Conservation (phyloP, 2,113 vertebrate species). For the Pampusana beccarii region DNA sequence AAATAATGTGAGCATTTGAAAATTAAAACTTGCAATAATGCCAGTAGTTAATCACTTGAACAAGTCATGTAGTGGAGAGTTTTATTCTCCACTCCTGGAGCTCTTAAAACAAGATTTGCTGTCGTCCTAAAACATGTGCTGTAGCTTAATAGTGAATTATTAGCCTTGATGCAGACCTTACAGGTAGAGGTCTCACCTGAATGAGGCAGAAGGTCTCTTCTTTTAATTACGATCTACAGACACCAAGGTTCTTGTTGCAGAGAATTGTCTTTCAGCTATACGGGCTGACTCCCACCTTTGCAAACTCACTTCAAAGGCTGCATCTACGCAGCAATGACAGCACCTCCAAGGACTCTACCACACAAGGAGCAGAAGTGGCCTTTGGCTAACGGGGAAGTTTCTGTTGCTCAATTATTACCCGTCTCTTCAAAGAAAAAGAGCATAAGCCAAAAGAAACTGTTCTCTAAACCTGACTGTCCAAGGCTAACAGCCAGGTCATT, state of each 20-base stretch:
- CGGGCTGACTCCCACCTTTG: neutral
- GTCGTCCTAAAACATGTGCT: neutral
- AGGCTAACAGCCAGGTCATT: neutral
- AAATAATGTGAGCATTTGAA: slow-evolving; percentile 9
- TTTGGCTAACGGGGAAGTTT: neutral
- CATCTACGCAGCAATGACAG: neutral
- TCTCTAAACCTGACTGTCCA: neutral
- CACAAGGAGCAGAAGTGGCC: neutral
- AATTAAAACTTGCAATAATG: slow-evolving; percentile 2
- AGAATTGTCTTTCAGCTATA: neutral
- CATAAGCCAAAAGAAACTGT: neutral
- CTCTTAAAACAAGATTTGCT: slow-evolving; percentile 24
- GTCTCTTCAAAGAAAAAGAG: neutral
- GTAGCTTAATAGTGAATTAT: slow-evolving; percentile 24
- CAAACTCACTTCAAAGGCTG: neutral
- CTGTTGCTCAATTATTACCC: neutral
- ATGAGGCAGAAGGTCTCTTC: slow-evolving; percentile 37
- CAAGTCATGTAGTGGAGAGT: neutral
- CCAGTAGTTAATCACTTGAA: slow-evolving; percentile 21
- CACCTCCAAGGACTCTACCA: neutral
- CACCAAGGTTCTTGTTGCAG: neutral
- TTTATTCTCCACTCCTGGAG: neutral
- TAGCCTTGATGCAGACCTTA: slow-evolving; percentile 33
- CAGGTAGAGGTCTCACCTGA: neutral
- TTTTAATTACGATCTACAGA: slow-evolving; percentile 24